Evolutionary conservation across 2,888 invertebrate genomes (phyloP).

Genomic region (Quadroppia sp.): DNA sequence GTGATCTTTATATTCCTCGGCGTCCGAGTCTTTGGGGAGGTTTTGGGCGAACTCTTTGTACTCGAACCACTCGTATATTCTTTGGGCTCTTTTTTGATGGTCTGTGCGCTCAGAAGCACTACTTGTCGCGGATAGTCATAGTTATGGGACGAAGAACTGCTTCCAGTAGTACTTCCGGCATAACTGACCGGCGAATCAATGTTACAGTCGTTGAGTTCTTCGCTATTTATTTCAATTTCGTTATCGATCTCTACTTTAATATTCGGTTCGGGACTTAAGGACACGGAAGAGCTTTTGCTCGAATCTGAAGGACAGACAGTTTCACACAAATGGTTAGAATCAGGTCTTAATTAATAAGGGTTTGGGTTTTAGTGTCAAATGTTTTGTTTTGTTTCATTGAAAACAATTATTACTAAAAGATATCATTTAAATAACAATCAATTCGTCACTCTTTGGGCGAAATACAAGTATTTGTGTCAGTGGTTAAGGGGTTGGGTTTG

Average conservation of each 20-base stretch:
- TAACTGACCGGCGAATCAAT: constrained; percentile 33
- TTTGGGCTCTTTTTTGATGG: constrained; percentile 32
- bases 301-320: constrained; percentile 18
- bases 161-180: neutral
- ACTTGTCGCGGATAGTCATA: constrained; percentile 21
- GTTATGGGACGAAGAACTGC: constrained; percentile 23
- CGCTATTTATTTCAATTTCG: constrained; percentile 33
- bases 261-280: constrained; percentile 26
- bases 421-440: neutral
- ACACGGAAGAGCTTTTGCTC: constrained; percentile 10
- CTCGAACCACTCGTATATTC: constrained; percentile 23
- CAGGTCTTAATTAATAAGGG: no score
- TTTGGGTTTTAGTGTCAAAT: neutral
- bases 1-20: constrained; percentile 41
- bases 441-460: neutral
- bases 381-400: neutral
- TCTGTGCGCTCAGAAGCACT: constrained; percentile 19
- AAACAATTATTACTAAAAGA: neutral
- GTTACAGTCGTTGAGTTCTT: constrained; percentile 29
- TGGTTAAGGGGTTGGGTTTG: neutral
- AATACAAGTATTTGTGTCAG: neutral
- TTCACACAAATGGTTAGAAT: neutral
- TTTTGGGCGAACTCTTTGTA: constrained; percentile 32
- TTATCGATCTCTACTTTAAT: constrained; percentile 31
- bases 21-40: constrained; percentile 18